These are phyloP conservation scores for Spisula subtruncata DNA, from an alignment of 2,888 invertebrate genomes.

Conservation along the genomic window DNA sequence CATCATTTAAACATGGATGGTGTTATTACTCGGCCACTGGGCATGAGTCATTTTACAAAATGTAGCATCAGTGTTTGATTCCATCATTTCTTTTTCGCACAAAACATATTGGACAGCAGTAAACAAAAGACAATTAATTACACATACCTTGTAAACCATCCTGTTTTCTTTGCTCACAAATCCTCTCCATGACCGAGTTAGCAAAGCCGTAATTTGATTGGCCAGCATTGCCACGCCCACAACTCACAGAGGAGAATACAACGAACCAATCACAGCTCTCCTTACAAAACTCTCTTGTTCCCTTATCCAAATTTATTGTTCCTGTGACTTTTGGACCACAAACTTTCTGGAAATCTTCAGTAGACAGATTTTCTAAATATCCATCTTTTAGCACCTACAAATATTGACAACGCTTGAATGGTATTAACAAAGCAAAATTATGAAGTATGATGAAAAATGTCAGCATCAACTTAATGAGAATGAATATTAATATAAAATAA, in stretches of 20 bases:
- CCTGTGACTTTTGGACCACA: conserved; percentile 95
- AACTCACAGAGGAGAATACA: conserved; percentile 98
- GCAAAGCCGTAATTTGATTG: conserved; percentile 99
- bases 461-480: no score
- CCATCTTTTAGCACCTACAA: conserved; percentile 93
- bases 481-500: no score
- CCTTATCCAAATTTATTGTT: conserved; percentile 94
- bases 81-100: no score
- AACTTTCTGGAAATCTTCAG: conserved; percentile 93
- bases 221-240: conserved; percentile 98
- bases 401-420: not conserved
- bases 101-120: not conserved
- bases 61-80: no score
- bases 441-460: no score
- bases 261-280: conserved; percentile 95
- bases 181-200: conserved; percentile 98
- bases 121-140: not conserved
- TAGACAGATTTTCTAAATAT: conserved; percentile 94
- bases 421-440: no score
- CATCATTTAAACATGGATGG: no score
- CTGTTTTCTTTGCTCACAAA: conserved; percentile 94
- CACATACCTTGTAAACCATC: conserved; percentile 93
- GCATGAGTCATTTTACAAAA: no score
- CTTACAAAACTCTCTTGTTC: conserved; percentile 93
- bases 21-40: no score